Percentiles rank a stretch among this genome's conserved stretches.
These are phyloP conservation scores for Chloromyia formosa DNA, from an alignment of 2,888 invertebrate genomes.

Conservation along the genomic window DNA sequence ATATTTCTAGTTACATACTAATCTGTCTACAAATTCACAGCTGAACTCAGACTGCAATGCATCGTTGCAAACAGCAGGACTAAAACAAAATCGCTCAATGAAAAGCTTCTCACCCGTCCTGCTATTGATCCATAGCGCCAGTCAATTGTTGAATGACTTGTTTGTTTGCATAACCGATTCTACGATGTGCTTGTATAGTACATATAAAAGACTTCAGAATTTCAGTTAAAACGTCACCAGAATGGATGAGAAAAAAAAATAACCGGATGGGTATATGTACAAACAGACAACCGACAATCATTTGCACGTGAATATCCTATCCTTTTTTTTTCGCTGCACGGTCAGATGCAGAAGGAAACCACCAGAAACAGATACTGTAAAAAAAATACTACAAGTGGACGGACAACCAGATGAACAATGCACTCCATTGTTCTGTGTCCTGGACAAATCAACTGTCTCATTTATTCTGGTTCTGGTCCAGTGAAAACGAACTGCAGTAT, in stretches of 20 bases:
- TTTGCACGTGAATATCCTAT: background rate
- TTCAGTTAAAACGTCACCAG: background rate
- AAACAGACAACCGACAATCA: slow-evolving; percentile 2
- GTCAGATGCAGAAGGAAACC: background rate
- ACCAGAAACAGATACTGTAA: background rate
- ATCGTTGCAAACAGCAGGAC: too few relatives aligned
- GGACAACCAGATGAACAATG: background rate
- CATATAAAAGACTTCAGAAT: background rate
- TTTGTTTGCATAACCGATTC: background rate
- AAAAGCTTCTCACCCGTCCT: too few relatives aligned
- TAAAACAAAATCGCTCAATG: too few relatives aligned
- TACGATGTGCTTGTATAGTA: background rate
- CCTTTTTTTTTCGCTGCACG: background rate
- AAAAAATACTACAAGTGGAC: background rate
- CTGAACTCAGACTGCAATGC: too few relatives aligned
- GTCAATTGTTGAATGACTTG: background rate
- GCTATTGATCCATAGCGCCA: background rate
- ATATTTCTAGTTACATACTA: background rate
- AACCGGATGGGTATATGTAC: background rate
- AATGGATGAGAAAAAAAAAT: background rate
- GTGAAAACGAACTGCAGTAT: too few relatives aligned
- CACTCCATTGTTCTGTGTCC: background rate
- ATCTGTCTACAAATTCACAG: slow-evolving; percentile 5
- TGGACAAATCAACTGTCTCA: slow-evolving; percentile 3
- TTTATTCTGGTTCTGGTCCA: background rate